phyloP scores from a whole-genome alignment of 2,797 vertebrate species.

The Urocyon cinereoargenteus region DNA sequence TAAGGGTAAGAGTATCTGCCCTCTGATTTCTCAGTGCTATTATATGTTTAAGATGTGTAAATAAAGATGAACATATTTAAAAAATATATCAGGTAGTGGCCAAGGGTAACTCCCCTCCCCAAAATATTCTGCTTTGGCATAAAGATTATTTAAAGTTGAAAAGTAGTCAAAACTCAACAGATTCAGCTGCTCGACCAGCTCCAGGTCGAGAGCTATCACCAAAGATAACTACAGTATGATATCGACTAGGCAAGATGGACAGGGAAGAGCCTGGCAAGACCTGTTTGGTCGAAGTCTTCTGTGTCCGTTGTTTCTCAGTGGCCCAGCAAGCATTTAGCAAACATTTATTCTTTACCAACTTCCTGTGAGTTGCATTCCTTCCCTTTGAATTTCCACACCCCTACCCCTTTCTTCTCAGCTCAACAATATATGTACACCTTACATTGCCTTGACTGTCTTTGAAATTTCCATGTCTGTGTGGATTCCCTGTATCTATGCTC shows the following conservation, averaged over 20 bases:
- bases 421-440: background rate
- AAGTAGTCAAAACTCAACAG: background rate
- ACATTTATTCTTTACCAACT: background rate
- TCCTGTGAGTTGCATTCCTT: background rate
- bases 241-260: background rate
- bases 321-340: background rate
- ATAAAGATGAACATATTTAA: background rate
- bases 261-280: background rate
- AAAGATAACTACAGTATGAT: background rate
- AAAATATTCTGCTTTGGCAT: background rate
- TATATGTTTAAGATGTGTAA: background rate
- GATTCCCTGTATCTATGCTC: background rate
- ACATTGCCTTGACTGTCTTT: background rate
- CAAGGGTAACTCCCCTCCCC: background rate
- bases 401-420: background rate
- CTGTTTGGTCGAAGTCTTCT: background rate
- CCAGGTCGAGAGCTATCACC: background rate
- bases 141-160: background rate
- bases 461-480: background rate
- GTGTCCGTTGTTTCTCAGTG: background rate
- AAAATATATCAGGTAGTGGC: background rate
- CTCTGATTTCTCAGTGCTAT: background rate
- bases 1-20: background rate
- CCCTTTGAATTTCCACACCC: background rate
- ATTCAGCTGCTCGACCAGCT: background rate